Evolutionary conservation across 2,888 invertebrate genomes (phyloP), one percentile per base, ranked within the genome.

Genomic region (Agonopterix alstromeriana): DNA sequence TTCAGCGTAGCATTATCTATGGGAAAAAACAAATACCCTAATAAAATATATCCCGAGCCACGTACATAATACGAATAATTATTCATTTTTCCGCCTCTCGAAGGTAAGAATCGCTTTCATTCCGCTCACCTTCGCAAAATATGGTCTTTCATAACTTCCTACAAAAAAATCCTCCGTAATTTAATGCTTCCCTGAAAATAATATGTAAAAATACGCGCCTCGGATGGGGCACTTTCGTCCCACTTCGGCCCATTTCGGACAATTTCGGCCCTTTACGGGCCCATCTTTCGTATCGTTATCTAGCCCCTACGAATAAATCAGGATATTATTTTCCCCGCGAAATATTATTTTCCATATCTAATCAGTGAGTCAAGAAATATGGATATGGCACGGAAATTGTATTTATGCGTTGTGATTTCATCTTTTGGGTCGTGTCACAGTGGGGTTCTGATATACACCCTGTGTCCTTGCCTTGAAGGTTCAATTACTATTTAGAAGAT

Each of bases 331-430:
- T 78, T 76, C 66, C 71, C 69, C 63, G 71, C 71, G 66, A 76
- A 75, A 80, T 82, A 82, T 82, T 79, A 79, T 79, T 81, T 73
- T 74, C 74, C 80, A 76, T 84, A 85, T 83, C 82, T 84, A 83
- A 85, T 85, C 83, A 83, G 77, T 65, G 68, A 60, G 68, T 60
- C 67, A 67, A 74, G 79, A 81, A 76, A 79, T 80, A 82, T 82
- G 74, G 73, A 71, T 69, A 69, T 67, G 67, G 66, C 67, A 66
- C 63, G 63, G 62, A 63, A 70, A 60, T 67, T 62, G 63, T 73
- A 75, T 77, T 71, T 71, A 76, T 70, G 74, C 61, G 67, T 65
- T 67, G 61, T 63, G 67, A 65, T 68, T 63, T 17, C 47, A 50
- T 50, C 50, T 43, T 43, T 14, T 27, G 17, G 17, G 27, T 27